Percentiles rank a stretch among this genome's conserved stretches.
These are phyloP conservation scores for Drosophila austrosaltans DNA, from an alignment of 2,888 invertebrate genomes.

Conservation along the genomic window DNA sequence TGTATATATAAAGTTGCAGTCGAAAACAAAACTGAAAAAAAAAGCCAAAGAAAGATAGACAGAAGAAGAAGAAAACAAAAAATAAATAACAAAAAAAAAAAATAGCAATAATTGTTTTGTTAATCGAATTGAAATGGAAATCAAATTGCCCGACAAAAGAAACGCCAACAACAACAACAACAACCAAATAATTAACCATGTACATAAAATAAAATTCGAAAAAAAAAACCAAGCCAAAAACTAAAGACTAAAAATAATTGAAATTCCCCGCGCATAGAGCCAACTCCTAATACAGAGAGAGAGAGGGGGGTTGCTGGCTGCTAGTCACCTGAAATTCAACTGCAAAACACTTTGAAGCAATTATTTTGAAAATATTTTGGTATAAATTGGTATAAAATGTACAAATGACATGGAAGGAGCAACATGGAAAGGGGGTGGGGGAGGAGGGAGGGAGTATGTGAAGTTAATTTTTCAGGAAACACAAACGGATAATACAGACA, in stretches of 20 bases:
- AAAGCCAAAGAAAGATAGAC: conserved; percentile 17
- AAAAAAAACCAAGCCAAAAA: conserved; percentile 38
- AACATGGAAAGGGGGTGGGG: too few species aligned
- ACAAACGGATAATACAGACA: too few species aligned
- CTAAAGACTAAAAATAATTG: conserved; percentile 37
- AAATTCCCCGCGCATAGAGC: conserved; percentile 56
- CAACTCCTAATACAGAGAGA: conserved; percentile 31
- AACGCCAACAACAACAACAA: conserved; percentile 15
- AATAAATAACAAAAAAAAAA: conserved; percentile 28
- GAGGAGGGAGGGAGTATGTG: too few species aligned
- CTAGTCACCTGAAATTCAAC: conserved; percentile 16
- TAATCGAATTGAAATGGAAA: conserved; percentile 64
- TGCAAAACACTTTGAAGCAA: conserved; percentile 34
- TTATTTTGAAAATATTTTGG: conserved; percentile 40
- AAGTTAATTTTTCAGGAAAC: background rate
- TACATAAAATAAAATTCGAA: conserved; percentile 24
- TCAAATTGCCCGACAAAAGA: conserved; percentile 43
- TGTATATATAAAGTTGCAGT: conserved; percentile 3
- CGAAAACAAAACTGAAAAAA: conserved; percentile 34
- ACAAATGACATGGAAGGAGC: too few species aligned
- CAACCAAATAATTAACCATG: conserved; percentile 52
- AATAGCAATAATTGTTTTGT: conserved; percentile 30
- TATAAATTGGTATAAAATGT: background rate
- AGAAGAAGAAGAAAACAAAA: conserved; percentile 19
- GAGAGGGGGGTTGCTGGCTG: background rate